A percentile compares a stretch with the other conserved stretches of the same genome.
Evolutionary conservation across 2,797 vertebrate species (phyloP).

Genomic region (Rhinatrema bivittatum): DNA sequence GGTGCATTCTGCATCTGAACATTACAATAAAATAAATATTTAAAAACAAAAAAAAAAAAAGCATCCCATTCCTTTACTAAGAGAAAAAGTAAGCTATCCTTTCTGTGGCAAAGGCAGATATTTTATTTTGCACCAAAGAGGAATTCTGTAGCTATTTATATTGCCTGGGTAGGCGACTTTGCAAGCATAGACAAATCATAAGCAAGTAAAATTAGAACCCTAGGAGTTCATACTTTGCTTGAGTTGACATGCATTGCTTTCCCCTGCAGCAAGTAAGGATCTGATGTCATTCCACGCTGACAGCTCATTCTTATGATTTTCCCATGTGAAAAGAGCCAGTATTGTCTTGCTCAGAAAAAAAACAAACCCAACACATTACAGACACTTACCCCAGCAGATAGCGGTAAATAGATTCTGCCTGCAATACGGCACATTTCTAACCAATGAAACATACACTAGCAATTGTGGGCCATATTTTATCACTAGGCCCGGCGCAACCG

Average conservation of each 20-base stretch:
- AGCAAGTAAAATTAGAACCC: constrained; percentile 11
- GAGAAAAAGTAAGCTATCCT: not conserved
- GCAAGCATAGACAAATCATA: too few relatives aligned
- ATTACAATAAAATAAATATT: too few relatives aligned
- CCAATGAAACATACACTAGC: not conserved
- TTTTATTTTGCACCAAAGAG: not conserved
- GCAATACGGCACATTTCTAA: not conserved
- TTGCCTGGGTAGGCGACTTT: too few relatives aligned
- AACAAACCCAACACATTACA: not conserved
- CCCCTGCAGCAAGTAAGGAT: not conserved
- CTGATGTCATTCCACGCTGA: constrained; percentile 8
- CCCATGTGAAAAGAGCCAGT: not conserved
- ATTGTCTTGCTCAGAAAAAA: not conserved
- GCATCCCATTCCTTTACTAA: not conserved
- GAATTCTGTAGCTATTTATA: too few relatives aligned
- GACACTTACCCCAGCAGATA: not conserved
- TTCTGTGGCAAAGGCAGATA: not conserved
- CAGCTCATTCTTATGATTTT: constrained; percentile 19
- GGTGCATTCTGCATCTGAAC: too few relatives aligned
- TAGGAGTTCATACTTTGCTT: constrained; percentile 14
- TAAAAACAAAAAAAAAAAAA: too few relatives aligned
- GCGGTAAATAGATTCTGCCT: not conserved
- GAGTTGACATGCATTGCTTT: constrained; percentile 22
- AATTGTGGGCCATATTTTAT: not conserved
- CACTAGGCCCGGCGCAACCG: too few relatives aligned